phyloP scores from a whole-genome alignment of 2,113 vertebrate species.

The western clawed frog (Xenopus tropicalis) region UCB_Xtro_10.0 CM004451.2:81306501-81307000 shows the following conservation, averaged over 20 bases:
- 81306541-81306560: slow-evolving; percentile 6
- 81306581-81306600: slow-evolving; percentile 30
- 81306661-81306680: not conserved
- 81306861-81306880: no score
- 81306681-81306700: not conserved
- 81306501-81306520: slow-evolving; percentile 35
- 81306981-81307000: no score
- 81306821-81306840: no score
- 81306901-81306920: no score
- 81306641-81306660: not conserved
- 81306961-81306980: no score
- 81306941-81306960: no score
- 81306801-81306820: not conserved
- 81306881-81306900: no score
- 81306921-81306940: no score
- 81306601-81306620: slow-evolving; percentile 18
- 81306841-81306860: no score
- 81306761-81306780: not conserved
- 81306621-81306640: slow-evolving; percentile 26
- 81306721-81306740: not conserved
- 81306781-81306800: no score
- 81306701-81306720: slow-evolving; percentile 23
- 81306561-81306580: slow-evolving; percentile 30
- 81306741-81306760: slow-evolving; percentile 1
- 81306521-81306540: slow-evolving; percentile 30